Conservation (phyloP, 2,113 vertebrate species). For the Gavia stellata region DNA sequence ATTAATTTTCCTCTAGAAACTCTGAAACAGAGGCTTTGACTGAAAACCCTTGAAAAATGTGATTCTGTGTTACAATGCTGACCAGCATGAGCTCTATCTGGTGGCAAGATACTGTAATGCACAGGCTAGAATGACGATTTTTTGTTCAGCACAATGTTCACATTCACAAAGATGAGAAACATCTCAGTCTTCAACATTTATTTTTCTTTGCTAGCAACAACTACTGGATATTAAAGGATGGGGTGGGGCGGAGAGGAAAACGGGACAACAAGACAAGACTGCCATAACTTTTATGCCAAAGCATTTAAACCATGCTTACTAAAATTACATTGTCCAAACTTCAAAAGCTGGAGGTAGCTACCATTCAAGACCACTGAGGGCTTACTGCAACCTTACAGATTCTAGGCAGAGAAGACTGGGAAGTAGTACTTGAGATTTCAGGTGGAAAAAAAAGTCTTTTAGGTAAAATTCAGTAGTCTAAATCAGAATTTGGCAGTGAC, state of each 20-base stretch:
- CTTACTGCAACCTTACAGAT: background rate
- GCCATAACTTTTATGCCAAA: background rate
- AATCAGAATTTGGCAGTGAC: background rate
- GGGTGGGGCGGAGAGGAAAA: no score
- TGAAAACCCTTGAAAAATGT: background rate
- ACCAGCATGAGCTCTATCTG: slow-evolving; percentile 35
- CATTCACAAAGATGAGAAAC: background rate
- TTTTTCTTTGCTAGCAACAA: background rate
- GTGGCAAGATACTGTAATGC: background rate
- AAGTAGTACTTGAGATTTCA: background rate
- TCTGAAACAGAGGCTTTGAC: background rate
- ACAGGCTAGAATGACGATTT: background rate
- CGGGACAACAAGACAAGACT: fast-evolving
- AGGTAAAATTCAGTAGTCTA: background rate
- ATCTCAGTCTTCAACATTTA: background rate
- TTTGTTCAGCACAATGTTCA: background rate
- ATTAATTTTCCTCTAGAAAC: background rate
- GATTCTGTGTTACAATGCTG: background rate
- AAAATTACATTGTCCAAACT: background rate
- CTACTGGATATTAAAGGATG: background rate
- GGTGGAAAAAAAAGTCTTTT: background rate
- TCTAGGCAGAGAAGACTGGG: background rate
- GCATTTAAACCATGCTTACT: background rate
- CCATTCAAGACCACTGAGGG: background rate
- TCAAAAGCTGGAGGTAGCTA: background rate